Evolutionary conservation across 2,797 vertebrate species (phyloP).

Genomic region (Channa striata): DNA sequence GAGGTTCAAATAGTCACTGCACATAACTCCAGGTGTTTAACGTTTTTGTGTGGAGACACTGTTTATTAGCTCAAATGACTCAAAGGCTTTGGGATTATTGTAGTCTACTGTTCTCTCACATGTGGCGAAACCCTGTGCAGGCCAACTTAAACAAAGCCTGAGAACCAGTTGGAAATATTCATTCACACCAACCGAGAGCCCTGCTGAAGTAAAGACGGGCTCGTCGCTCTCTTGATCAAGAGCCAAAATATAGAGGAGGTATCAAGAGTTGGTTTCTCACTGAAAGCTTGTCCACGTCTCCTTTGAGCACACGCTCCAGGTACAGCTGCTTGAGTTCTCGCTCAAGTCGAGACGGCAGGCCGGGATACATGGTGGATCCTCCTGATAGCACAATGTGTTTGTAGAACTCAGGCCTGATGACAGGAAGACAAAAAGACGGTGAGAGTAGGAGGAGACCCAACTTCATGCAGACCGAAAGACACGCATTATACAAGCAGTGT

Average conservation of each 20-base stretch:
- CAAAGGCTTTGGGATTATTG: constrained; percentile 4
- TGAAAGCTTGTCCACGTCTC: constrained; percentile 98
- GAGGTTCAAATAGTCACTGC: not conserved
- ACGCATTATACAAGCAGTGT: not conserved
- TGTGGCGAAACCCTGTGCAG: constrained; percentile 28
- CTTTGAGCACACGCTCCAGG: constrained; percentile 97
- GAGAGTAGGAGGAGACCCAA: not conserved
- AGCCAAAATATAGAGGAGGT: not conserved
- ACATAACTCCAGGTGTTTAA: not conserved
- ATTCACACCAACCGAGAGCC: constrained; percentile 28
- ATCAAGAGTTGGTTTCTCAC: constrained; percentile 77
- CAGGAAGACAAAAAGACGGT: not conserved
- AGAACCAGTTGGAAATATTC: constrained; percentile 49
- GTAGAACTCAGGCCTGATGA: constrained; percentile 94
- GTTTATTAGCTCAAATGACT: constrained; percentile 6
- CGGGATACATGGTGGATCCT: constrained; percentile 99
- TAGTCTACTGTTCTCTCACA: constrained; percentile 18
- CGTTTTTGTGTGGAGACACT: constrained; percentile 7
- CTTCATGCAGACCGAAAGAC: not conserved
- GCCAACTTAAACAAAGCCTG: constrained; percentile 42
- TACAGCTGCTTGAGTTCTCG: constrained; percentile 98
- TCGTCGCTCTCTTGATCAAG: not conserved
- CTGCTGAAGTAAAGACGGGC: constrained; percentile 4
- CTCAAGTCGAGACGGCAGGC: constrained; percentile 96
- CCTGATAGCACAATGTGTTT: constrained; percentile 99